Evolutionary conservation across 2,888 invertebrate genomes (phyloP).

Genomic region (Frankliniella fusca): DNA sequence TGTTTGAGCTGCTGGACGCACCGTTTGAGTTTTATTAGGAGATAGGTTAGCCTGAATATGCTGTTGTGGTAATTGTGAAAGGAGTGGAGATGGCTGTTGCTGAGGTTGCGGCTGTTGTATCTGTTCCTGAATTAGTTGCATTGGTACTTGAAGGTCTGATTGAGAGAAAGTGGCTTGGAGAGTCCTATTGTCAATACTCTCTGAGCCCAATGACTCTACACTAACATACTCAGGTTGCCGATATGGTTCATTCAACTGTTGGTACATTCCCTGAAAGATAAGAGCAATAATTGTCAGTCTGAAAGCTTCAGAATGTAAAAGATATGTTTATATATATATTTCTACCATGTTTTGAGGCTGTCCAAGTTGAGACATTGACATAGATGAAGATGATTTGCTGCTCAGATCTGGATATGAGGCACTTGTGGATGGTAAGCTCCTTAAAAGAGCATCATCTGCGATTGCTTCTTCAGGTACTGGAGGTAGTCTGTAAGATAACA

Average conservation of each 20-base stretch:
- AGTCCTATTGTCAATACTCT: background rate
- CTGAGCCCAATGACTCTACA: background rate
- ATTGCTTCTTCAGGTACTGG: constrained; percentile 57
- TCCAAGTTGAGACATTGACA: background rate
- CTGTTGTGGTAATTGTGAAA: constrained; percentile 11
- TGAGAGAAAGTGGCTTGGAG: constrained; percentile 4
- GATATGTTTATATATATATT: background rate
- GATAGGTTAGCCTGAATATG: background rate
- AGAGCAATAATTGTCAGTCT: background rate
- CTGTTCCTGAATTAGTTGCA: constrained; percentile 34
- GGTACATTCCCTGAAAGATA: constrained; percentile 14
- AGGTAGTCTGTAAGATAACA: constrained; percentile 55
- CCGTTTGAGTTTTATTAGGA: background rate
- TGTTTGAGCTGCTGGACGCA: background rate
- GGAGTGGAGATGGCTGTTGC: constrained; percentile 28
- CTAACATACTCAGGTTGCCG: background rate
- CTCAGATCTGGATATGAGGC: background rate
- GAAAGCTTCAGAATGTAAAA: background rate
- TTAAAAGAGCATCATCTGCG: constrained; percentile 39
- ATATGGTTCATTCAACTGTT: background rate
- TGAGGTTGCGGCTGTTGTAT: constrained; percentile 28
- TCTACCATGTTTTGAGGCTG: constrained; percentile 1
- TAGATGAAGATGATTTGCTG: constrained; percentile 3
- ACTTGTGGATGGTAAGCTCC: constrained; percentile 24
- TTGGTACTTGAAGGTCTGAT: constrained; percentile 30